Conservation (phyloP, 2,888 invertebrate species). For the Leptogaster cylindrica region DNA sequence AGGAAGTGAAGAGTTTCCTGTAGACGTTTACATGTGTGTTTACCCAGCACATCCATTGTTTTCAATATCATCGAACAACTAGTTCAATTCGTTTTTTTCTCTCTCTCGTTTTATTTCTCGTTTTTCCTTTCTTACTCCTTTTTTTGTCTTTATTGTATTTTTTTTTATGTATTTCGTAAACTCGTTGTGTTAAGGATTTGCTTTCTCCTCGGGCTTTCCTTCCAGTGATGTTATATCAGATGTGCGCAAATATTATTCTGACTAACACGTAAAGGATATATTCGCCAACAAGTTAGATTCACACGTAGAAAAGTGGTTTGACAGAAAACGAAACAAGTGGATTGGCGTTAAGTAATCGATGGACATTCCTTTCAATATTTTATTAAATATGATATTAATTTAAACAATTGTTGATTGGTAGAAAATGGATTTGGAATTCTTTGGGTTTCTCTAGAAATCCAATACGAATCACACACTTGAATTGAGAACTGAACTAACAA, state of each 20-base stretch:
- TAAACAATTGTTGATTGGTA: no score
- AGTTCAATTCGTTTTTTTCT: no score
- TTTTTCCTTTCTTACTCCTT: no score
- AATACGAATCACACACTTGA: no score
- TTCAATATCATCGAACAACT: background rate
- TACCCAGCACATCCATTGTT: background rate
- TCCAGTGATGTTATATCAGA: no score
- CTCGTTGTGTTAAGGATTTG: background rate
- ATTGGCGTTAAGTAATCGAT: background rate
- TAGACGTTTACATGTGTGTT: slow-evolving; percentile 1
- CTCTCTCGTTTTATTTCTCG: no score
- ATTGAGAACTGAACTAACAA: no score
- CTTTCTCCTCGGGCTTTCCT: background rate
- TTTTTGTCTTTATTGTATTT: no score
- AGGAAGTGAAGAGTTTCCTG: background rate
- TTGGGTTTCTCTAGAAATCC: no score
- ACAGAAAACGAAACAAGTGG: background rate
- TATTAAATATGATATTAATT: no score
- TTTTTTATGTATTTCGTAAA: no score
- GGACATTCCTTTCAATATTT: background rate
- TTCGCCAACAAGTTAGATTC: background rate
- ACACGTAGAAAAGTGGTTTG: background rate
- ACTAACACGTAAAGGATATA: background rate
- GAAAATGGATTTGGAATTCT: no score
- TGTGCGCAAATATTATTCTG: background rate